Conservation (phyloP, 2,113 vertebrate genomes). For the Alethe castanea region DNA sequence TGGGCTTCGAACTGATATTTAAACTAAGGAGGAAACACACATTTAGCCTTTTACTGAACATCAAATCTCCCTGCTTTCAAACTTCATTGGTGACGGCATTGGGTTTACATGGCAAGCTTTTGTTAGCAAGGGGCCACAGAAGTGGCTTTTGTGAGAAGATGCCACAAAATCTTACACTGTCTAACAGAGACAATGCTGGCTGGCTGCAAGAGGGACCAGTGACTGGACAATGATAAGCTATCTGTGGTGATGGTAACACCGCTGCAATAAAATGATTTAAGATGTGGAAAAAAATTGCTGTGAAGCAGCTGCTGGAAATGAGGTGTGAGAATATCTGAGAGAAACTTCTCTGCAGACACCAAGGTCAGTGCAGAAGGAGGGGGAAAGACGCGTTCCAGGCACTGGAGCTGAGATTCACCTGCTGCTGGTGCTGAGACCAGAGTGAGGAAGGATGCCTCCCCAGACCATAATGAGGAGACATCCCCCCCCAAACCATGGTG, state of each 20-base stretch:
- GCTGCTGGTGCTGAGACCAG: rapidly evolving
- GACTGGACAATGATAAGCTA: rapidly evolving
- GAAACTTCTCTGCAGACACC: neutral
- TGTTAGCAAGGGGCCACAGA: neutral
- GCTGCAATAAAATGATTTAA: neutral
- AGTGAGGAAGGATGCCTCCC: rapidly evolving
- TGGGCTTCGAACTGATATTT: neutral
- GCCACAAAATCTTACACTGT: rapidly evolving
- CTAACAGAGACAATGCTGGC: rapidly evolving
- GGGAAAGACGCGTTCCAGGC: rapidly evolving
- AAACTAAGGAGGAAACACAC: neutral
- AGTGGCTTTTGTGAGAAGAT: neutral
- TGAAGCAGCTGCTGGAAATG: neutral
- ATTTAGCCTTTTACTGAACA: neutral
- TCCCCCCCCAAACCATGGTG: no score
- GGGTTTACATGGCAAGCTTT: rapidly evolving
- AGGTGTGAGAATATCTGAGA: neutral
- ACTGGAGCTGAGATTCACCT: rapidly evolving
- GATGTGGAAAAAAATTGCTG: neutral
- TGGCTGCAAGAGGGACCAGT: rapidly evolving
- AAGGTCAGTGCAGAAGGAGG: neutral
- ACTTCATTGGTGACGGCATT: neutral
- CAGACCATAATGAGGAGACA: no score
- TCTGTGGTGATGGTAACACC: rapidly evolving
- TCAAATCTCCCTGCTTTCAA: neutral